A percentile compares a stretch with the other conserved stretches of the same genome.
Evolutionary conservation across 2,797 vertebrate genomes (phyloP).

Genomic region (Kryptolebias ocellatus): DNA sequence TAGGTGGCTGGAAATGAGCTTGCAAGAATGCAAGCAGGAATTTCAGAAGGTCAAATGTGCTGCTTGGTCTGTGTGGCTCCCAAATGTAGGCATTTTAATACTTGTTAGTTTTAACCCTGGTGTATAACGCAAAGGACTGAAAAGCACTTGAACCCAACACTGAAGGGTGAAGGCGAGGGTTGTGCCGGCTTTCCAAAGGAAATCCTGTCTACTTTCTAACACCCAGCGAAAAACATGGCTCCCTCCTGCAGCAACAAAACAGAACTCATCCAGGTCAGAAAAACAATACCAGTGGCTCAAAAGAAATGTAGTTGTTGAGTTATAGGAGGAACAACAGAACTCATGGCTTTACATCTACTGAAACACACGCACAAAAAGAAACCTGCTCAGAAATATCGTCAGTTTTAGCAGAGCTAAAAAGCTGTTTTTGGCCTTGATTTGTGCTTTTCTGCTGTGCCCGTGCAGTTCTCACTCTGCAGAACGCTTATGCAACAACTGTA

Average conservation of each 20-base stretch:
- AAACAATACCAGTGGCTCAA: constrained; percentile 43
- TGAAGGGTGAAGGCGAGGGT: constrained; percentile 17
- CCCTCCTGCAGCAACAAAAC: constrained; percentile 30
- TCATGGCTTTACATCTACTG: neutral
- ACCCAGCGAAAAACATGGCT: constrained; percentile 42
- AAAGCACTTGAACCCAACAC: constrained; percentile 17
- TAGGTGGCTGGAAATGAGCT: constrained; percentile 41
- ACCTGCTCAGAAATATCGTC: neutral
- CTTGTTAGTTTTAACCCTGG: constrained; percentile 4
- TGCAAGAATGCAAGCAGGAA: constrained; percentile 32
- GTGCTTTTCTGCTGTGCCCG: constrained; percentile 3
- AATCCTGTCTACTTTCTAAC: constrained; percentile 72
- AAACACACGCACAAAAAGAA: neutral
- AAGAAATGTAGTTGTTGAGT: constrained; percentile 15
- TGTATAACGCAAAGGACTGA: constrained; percentile 13
- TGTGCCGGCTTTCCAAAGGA: constrained; percentile 61
- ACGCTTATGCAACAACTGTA: constrained; percentile 27
- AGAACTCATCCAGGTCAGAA: constrained; percentile 29
- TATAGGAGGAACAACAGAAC: constrained; percentile 4
- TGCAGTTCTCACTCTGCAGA: constrained; percentile 12
- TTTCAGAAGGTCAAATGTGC: constrained; percentile 39
- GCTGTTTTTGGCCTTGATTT: neutral
- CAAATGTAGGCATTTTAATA: constrained; percentile 26
- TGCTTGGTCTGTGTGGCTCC: constrained; percentile 19
- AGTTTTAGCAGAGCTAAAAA: neutral